phyloP scores from a whole-genome alignment of 2,797 vertebrate species.

The Coendou prehensilis region DNA sequence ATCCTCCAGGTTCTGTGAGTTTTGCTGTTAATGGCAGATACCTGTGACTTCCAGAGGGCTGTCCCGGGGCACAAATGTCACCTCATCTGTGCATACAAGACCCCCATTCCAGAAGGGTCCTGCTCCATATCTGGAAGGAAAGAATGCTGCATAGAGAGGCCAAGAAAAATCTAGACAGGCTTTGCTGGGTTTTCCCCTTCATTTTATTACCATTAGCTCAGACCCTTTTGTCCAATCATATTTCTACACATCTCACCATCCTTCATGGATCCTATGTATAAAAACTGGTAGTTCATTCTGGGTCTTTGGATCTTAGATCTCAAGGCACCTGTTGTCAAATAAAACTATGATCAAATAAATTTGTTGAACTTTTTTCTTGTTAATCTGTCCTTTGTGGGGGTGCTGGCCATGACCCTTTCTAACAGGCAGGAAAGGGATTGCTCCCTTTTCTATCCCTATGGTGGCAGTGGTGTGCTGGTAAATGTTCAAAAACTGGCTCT shows the following conservation, averaged over 20 bases:
- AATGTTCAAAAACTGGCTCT: conserved; percentile 30
- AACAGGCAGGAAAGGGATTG: neutral
- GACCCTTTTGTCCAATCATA: neutral
- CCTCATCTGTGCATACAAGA: neutral
- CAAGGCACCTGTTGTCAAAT: neutral
- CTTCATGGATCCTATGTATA: neutral
- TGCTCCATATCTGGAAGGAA: neutral
- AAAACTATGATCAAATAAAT: neutral
- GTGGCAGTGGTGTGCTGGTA: neutral
- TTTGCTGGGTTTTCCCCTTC: neutral
- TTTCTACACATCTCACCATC: neutral
- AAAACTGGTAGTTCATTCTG: neutral
- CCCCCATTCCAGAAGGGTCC: neutral
- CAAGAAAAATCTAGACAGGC: neutral
- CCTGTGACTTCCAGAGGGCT: neutral
- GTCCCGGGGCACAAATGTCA: neutral
- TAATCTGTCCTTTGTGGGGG: neutral
- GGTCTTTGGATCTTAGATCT: neutral
- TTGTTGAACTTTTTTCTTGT: neutral
- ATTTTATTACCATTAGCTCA: neutral
- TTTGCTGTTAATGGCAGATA: neutral
- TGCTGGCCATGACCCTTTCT: neutral
- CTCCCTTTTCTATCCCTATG: neutral
- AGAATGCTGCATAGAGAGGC: neutral
- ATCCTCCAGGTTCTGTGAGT: neutral